A percentile compares a stretch with the other conserved stretches of the same genome.
phyloP scores from a whole-genome alignment of 2,888 invertebrate species.

The Cyrtodaria siliqua region DNA sequence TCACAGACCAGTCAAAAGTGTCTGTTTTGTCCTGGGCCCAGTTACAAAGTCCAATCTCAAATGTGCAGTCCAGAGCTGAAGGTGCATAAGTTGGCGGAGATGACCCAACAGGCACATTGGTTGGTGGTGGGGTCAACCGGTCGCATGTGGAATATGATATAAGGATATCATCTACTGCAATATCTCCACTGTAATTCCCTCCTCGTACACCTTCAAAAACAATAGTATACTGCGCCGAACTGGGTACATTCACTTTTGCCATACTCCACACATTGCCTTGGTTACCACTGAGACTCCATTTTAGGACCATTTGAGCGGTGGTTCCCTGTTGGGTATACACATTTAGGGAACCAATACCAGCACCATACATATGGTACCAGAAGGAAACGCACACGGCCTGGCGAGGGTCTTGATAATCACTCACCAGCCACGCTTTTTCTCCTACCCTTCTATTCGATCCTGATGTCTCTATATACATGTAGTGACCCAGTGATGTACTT shows the following conservation, averaged over 20 bases:
- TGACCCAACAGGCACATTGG: slow-evolving; percentile 53
- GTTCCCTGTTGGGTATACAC: slow-evolving; percentile 72
- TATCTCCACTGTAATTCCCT: slow-evolving; percentile 78
- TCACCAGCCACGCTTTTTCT: slow-evolving; percentile 87
- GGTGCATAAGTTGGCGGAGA: slow-evolving; percentile 71
- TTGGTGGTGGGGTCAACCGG: slow-evolving; percentile 38
- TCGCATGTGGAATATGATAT: slow-evolving; percentile 62
- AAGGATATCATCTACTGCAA: slow-evolving; percentile 82
- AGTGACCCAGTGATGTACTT: slow-evolving; percentile 74
- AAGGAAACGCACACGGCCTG: slow-evolving; percentile 76
- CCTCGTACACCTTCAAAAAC: slow-evolving; percentile 82
- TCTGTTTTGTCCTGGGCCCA: slow-evolving; percentile 80
- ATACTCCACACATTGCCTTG: slow-evolving; percentile 77
- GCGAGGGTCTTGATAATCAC: slow-evolving; percentile 72
- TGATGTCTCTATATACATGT: slow-evolving; percentile 86
- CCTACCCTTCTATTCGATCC: slow-evolving; percentile 87
- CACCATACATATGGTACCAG: slow-evolving; percentile 82
- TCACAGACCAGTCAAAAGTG: slow-evolving; percentile 79
- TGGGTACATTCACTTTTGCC: slow-evolving; percentile 56
- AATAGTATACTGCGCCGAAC: slow-evolving; percentile 57
- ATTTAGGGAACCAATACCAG: slow-evolving; percentile 77
- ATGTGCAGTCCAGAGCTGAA: slow-evolving; percentile 77
- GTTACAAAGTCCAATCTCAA: slow-evolving; percentile 78
- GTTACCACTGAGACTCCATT: slow-evolving; percentile 68
- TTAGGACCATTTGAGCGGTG: slow-evolving; percentile 27